phyloP scores from a whole-genome alignment of 1,140 invertebrate genomes.

The Diploscapter pachys region DNA sequence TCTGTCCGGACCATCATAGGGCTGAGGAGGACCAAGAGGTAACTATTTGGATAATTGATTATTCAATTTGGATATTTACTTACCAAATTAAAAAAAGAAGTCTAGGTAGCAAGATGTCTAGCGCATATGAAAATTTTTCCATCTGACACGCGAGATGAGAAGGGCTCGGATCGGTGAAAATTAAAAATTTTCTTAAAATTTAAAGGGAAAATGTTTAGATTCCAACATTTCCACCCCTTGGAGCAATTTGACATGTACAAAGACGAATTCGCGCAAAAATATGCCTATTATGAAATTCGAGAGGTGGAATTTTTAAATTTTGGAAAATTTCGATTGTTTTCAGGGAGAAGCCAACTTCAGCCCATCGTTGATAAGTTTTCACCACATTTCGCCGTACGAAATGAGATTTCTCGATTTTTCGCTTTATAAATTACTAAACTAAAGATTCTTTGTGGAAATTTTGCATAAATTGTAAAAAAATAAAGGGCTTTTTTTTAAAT shows the following conservation, averaged over 20 bases:
- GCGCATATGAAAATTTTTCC: constrained; percentile 21
- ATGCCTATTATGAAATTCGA: constrained; percentile 20
- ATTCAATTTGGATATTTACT: not conserved
- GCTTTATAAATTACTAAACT: not conserved
- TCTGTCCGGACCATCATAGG: constrained; percentile 33
- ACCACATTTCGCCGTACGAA: constrained; percentile 28
- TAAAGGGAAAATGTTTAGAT: not conserved
- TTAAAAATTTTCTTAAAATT: not conserved
- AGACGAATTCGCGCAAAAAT: constrained; percentile 14
- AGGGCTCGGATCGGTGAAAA: constrained; percentile 11
- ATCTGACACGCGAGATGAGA: constrained; percentile 23
- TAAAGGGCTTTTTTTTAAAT: too few relatives aligned
- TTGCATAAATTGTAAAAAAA: too few relatives aligned
- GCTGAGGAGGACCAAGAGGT: constrained; percentile 42
- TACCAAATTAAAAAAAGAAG: not conserved
- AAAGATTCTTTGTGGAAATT: too few relatives aligned
- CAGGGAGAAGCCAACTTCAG: constrained; percentile 23
- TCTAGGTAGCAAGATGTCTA: constrained; percentile 29
- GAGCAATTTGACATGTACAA: constrained; percentile 27
- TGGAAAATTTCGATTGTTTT: not conserved
- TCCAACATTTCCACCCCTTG: constrained; percentile 26
- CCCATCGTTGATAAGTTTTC: constrained; percentile 28
- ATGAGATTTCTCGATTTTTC: constrained; percentile 12
- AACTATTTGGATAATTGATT: not conserved
- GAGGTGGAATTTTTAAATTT: not conserved